These are phyloP conservation scores for Pseudococcus longispinus DNA, from an alignment of 2,888 invertebrate species.

Conservation along the genomic window DNA sequence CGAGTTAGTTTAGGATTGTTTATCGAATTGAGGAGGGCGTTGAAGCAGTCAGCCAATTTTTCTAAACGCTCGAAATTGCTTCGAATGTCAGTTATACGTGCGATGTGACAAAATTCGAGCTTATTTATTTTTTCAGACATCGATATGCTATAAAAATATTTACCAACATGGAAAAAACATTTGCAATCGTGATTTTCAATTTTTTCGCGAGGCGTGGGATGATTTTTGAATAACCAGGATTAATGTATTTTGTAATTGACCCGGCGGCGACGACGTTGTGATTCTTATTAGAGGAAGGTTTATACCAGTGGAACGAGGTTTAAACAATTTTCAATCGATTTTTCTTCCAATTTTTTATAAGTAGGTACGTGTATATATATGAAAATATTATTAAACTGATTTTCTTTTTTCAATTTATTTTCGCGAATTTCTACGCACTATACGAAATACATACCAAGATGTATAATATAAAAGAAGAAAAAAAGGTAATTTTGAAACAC, in stretches of 20 bases:
- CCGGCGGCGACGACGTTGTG: neutral
- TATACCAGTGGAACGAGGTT: neutral
- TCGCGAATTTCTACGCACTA: neutral
- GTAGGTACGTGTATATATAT: too few species aligned
- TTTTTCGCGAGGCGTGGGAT: neutral
- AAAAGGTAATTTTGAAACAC: neutral
- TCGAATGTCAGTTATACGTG: neutral
- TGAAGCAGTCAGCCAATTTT: neutral
- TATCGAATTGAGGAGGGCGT: neutral
- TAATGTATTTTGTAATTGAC: neutral
- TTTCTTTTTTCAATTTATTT: neutral
- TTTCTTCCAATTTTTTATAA: neutral
- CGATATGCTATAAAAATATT: neutral
- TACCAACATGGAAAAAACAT: constrained; percentile 10
- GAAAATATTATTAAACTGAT: neutral
- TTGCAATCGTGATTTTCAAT: neutral
- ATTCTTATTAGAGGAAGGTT: neutral
- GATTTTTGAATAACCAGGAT: neutral
- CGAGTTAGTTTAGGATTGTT: neutral
- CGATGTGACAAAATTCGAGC: neutral
- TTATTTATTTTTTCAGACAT: neutral
- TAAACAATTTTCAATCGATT: neutral
- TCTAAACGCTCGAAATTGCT: neutral
- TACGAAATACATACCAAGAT: too few species aligned
- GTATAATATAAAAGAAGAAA: neutral